These are phyloP conservation scores for Zaprionus ornatus DNA, from an alignment of 1,140 invertebrate species.

Conservation along the genomic window DNA sequence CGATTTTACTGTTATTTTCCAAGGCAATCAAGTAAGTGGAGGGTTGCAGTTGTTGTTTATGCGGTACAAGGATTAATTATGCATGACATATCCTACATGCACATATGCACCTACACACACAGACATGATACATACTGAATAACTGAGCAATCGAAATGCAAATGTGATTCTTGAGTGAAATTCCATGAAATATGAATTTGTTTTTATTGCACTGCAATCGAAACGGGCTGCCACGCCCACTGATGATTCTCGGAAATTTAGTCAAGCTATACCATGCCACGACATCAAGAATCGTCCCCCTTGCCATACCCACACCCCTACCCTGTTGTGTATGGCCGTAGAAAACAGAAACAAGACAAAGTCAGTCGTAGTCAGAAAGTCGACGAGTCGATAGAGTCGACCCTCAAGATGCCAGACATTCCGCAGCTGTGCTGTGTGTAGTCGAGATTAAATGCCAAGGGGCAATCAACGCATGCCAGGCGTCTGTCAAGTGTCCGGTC, in stretches of 20 bases:
- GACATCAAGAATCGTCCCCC: neutral
- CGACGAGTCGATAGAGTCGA: neutral
- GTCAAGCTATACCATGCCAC: neutral
- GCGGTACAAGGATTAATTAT: neutral
- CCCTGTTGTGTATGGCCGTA: neutral
- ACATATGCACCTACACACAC: neutral
- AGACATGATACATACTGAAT: neutral
- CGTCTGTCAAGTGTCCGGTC: conserved; percentile 22
- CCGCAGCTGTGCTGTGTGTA: conserved; percentile 19
- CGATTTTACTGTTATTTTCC: neutral
- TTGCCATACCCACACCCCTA: neutral
- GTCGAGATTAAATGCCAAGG: conserved; percentile 64
- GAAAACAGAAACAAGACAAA: neutral
- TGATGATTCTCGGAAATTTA: neutral
- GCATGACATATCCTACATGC: neutral
- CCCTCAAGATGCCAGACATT: conserved; percentile 21
- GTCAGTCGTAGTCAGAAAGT: neutral
- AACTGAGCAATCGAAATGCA: conserved; percentile 1
- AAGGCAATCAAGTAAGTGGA: neutral
- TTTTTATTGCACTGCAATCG: conserved; percentile 2
- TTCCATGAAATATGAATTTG: conserved; percentile 1
- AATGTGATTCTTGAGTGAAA: neutral
- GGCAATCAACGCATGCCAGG: conserved; percentile 63
- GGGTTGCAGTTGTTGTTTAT: neutral
- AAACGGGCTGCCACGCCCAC: neutral